A percentile compares a stretch with the other conserved stretches of the same genome.
phyloP scores from a whole-genome alignment of 2,888 invertebrate species.

The Drosophila limbata region DNA sequence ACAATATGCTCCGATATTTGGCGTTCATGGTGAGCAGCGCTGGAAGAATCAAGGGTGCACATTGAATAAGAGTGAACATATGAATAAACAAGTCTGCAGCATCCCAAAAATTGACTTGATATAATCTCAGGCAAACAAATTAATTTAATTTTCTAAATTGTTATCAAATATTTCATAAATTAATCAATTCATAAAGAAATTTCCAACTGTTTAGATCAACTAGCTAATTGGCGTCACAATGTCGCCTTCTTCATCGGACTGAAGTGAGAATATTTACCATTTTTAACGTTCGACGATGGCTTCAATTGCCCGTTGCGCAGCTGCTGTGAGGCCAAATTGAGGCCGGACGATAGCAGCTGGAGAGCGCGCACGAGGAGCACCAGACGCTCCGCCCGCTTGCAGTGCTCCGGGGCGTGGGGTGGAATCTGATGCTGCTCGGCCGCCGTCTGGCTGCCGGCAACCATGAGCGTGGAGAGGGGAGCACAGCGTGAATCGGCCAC shows the following conservation, averaged over 20 bases:
- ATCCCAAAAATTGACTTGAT: too few species aligned
- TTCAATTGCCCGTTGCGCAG: constrained; percentile 93
- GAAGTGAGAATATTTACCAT: constrained; percentile 87
- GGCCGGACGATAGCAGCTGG: constrained; percentile 97
- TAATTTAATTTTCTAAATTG: too few species aligned
- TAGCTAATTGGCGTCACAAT: too few species aligned
- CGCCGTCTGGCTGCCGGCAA: constrained; percentile 69
- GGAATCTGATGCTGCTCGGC: constrained; percentile 82
- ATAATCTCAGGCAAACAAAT: too few species aligned
- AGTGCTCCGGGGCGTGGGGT: constrained; percentile 85
- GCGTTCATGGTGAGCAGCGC: constrained; percentile 96
- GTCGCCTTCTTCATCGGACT: too few species aligned
- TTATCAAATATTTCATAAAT: too few species aligned
- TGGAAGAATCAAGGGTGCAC: constrained; percentile 23
- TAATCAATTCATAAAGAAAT: too few species aligned
- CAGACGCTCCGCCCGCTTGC: constrained; percentile 84
- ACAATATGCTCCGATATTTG: constrained; percentile 95
- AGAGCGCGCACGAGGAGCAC: constrained; percentile 89
- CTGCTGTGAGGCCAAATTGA: constrained; percentile 95
- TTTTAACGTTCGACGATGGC: constrained; percentile 95
- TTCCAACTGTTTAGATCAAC: too few species aligned
- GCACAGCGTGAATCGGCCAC: constrained; percentile 92
- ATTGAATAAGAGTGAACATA: not conserved
- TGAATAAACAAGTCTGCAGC: too few species aligned
- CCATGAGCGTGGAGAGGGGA: constrained; percentile 89